Percentiles rank a stretch among this genome's conserved stretches.
phyloP scores from a whole-genome alignment of 2,113 vertebrate species.

The Microcebus griseorufus region DNA sequence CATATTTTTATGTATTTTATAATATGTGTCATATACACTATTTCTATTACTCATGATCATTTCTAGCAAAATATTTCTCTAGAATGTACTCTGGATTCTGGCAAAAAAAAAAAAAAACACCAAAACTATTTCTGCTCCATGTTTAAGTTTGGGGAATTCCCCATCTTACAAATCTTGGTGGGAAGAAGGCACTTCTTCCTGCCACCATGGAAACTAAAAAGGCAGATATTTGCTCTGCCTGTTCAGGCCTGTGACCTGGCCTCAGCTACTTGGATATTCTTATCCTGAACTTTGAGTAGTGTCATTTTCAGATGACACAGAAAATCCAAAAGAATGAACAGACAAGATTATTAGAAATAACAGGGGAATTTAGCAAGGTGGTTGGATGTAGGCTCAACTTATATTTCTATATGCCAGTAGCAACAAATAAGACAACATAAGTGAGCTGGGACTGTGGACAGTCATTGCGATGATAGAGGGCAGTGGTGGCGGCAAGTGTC shows the following conservation, averaged over 20 bases:
- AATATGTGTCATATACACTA: background rate
- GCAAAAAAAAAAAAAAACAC: background rate
- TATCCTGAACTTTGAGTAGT: background rate
- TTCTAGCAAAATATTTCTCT: constrained; percentile 28
- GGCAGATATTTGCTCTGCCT: background rate
- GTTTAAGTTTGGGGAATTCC: background rate
- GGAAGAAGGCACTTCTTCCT: background rate
- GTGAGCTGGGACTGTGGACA: background rate
- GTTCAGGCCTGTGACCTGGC: background rate
- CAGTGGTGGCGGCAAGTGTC: background rate
- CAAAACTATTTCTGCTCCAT: background rate
- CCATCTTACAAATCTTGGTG: background rate
- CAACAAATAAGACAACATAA: background rate
- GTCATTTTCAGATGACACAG: background rate
- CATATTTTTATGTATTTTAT: background rate
- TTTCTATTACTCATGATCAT: background rate
- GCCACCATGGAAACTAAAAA: background rate
- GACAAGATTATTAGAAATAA: background rate
- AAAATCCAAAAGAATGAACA: background rate
- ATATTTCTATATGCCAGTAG: background rate
- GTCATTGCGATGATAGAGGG: background rate
- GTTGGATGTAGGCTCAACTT: background rate
- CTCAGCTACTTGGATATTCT: background rate
- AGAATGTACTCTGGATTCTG: background rate
- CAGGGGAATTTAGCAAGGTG: background rate